Evolutionary conservation across 2,797 vertebrate species (phyloP).

Genomic region (Somateria mollissima): DNA sequence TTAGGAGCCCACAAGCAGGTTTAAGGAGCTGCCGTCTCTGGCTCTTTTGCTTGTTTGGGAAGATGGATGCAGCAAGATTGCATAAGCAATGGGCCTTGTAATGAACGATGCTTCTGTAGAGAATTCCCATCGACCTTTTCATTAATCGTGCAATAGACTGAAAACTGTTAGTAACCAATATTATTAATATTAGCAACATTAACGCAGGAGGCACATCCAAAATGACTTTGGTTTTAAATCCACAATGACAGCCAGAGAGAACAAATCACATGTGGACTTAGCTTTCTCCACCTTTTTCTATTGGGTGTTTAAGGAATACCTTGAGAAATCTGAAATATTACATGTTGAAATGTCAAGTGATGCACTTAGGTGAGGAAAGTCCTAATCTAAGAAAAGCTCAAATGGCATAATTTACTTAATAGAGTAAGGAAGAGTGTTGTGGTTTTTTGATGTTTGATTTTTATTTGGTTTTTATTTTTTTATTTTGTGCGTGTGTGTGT

Average conservation of each 20-base stretch:
- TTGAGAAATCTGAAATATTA: constrained; percentile 30
- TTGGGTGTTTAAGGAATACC: constrained; percentile 18
- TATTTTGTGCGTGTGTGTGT: too few species aligned
- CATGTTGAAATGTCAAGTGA: constrained; percentile 26
- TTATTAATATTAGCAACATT: constrained; percentile 26
- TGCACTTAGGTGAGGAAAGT: constrained; percentile 25
- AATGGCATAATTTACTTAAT: constrained; percentile 5
- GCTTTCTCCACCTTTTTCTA: constrained; percentile 12
- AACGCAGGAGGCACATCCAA: background rate
- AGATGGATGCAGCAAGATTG: background rate
- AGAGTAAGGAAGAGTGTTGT: background rate
- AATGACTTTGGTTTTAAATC: background rate
- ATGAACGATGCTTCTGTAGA: background rate
- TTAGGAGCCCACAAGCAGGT: constrained; percentile 30
- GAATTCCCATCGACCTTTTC: constrained; percentile 55
- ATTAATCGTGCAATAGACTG: constrained; percentile 56
- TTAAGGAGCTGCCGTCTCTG: constrained; percentile 33
- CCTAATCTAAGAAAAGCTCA: constrained; percentile 32
- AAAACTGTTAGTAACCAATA: constrained; percentile 28
- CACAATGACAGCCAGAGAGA: background rate
- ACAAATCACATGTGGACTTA: background rate
- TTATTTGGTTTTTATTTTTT: too few species aligned
- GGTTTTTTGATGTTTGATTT: too few species aligned
- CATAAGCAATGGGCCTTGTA: constrained; percentile 31
- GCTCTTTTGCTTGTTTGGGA: constrained; percentile 42